phyloP scores from a whole-genome alignment of 2,888 invertebrate genomes.

The Eupithecia centaureata region DNA sequence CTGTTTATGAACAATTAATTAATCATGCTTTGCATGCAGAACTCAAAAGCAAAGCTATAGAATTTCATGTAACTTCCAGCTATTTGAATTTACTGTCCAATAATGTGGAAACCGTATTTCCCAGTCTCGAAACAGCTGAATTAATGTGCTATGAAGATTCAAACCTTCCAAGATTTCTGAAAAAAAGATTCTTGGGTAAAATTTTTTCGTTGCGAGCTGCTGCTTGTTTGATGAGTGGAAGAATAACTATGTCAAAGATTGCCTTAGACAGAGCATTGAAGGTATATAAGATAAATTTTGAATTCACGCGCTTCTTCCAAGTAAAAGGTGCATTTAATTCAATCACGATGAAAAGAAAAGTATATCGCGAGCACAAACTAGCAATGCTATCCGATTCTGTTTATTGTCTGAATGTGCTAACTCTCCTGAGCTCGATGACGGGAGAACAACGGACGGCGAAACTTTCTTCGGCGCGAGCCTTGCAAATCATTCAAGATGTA shows the following conservation, averaged over 20 bases:
- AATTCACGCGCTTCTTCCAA: constrained; percentile 59
- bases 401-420: constrained; percentile 70
- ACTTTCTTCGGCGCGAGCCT: constrained; percentile 60
- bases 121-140: constrained; percentile 68
- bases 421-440: constrained; percentile 62
- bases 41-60: constrained; percentile 64
- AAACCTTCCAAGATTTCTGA: constrained; percentile 50
- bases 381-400: constrained; percentile 65
- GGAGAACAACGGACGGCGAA: constrained; percentile 65
- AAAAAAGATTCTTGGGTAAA: constrained; percentile 63
- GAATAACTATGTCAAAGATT: constrained; percentile 58
- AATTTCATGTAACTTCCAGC: constrained; percentile 64
- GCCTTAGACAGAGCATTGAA: constrained; percentile 63
- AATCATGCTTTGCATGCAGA: constrained; percentile 73
- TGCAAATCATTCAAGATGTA: constrained; percentile 65
- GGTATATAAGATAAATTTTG: constrained; percentile 63
- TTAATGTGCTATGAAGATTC: constrained; percentile 52
- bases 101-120: constrained; percentile 57
- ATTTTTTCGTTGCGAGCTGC: constrained; percentile 70
- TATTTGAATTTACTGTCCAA: constrained; percentile 64
- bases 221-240: constrained; percentile 57
- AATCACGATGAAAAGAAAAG: constrained; percentile 56
- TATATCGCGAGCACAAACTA: constrained; percentile 54
- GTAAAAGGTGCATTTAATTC: constrained; percentile 51
- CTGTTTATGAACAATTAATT: constrained; percentile 70